Evolutionary conservation across 2,888 invertebrate genomes (phyloP), one percentile per base, ranked within the genome.

Genomic region (Chironomus riparius): DNA sequence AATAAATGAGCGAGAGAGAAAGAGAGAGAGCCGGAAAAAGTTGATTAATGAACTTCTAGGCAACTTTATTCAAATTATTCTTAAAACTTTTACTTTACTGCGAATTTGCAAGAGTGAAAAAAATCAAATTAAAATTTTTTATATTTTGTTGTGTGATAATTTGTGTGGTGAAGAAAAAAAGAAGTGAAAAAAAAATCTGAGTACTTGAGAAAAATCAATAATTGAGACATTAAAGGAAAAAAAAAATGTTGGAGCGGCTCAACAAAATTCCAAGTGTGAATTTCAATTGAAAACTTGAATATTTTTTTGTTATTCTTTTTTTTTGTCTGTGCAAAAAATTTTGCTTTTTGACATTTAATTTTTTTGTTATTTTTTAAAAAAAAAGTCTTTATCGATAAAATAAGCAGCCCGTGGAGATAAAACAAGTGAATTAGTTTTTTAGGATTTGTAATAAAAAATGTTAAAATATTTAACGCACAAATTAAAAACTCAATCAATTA

Each of bases 381-480:
- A 38, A 38, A 38, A 10, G 7, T 10, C 1, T 10, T 10, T 38
- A 38, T 38, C 38, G 38, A 38, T 38, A 38, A 38, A 38, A 38
- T 38, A 38, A 38, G 38, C 38, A 38, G 5, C 28, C 5, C 4
- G 28, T 4, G 6, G n/a, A 28, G 5, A 1, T 5, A 28, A 38
- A 10, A 38, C 7, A 38, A 38, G 38, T 38, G 38, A 38, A 38
- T 38, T 38, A 38, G 38, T 38, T 38, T 10, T 38, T 38, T 38
- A 38, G 38, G 10, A 38, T 38, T 38, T 38, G 2, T 10, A 38
- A 38, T 28, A 22, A 77, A 77, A 79, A 78, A 80, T 80, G 80
- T 77, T 80, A 77, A 80, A 79, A 77, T 79, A 79, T 78, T 78
- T 80, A 79, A 80, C 80, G 79, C 79, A 80, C 79, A 80, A 80